A percentile compares a stretch with the other conserved stretches of the same genome.
Evolutionary conservation across 2,797 vertebrate genomes (phyloP).

Genomic region (Cebuella pygmaea): DNA sequence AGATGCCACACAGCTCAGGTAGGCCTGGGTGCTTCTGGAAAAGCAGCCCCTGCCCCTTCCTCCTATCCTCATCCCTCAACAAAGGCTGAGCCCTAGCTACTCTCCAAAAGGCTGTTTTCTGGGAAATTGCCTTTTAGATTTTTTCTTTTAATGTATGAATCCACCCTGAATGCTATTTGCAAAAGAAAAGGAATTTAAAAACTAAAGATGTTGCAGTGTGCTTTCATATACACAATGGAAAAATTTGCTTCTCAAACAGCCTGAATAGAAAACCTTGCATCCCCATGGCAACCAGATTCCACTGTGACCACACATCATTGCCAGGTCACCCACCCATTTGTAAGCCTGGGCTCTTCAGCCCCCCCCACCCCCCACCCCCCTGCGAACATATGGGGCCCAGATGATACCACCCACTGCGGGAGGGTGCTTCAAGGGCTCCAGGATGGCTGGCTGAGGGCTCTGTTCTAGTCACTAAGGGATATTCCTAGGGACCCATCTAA

Average conservation of each 20-base stretch:
- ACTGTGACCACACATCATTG: background rate
- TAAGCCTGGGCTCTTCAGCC: background rate
- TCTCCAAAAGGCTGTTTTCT: background rate
- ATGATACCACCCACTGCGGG: background rate
- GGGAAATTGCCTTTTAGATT: background rate
- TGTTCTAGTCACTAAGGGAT: background rate
- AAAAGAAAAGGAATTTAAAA: constrained; percentile 39
- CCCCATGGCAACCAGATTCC: constrained; percentile 76
- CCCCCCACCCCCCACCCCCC: background rate
- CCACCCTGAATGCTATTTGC: background rate
- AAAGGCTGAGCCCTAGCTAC: background rate
- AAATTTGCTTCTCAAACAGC: constrained; percentile 68
- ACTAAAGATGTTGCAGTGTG: constrained; percentile 8
- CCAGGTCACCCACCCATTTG: constrained; percentile 57
- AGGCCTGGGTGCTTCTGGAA: background rate
- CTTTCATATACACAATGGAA: constrained; percentile 58
- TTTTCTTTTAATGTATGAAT: background rate
- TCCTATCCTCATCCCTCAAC: background rate
- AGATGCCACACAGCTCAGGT: fast-evolving
- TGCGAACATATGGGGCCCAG: background rate
- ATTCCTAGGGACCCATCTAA: background rate
- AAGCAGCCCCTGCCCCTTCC: background rate
- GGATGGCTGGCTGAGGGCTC: background rate
- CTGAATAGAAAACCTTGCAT: constrained; percentile 62
- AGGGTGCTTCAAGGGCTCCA: background rate